These are phyloP conservation scores for Auanema freiburgensis DNA, from an alignment of 2,888 invertebrate genomes.

Conservation along the genomic window DNA sequence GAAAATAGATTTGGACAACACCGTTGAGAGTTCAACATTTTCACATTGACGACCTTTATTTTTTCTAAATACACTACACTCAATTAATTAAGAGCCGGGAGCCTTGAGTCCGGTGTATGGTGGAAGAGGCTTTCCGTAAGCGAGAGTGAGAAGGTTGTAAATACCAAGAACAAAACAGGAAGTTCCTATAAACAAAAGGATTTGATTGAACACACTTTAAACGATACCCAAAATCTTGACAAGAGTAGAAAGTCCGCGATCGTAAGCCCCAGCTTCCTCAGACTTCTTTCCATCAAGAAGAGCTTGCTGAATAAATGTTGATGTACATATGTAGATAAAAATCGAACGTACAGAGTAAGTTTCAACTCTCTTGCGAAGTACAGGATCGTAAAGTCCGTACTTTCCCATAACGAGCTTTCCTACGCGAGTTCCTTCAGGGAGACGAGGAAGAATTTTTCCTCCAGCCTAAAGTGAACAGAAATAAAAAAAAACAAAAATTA, in stretches of 20 bases:
- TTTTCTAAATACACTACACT: too few relatives aligned
- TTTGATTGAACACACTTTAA: too few relatives aligned
- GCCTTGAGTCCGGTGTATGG: constrained; percentile 54
- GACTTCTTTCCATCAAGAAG: constrained; percentile 60
- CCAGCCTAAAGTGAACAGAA: constrained; percentile 46
- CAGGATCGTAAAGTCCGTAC: constrained; percentile 61
- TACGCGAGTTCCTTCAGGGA: constrained; percentile 59
- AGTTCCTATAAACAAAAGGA: constrained; percentile 25
- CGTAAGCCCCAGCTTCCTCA: constrained; percentile 57
- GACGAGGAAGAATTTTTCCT: constrained; percentile 62
- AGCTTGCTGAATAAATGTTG: constrained; percentile 39
- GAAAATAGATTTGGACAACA: background rate
- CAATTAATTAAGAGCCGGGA: constrained; percentile 46
- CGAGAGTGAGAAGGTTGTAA: constrained; percentile 52
- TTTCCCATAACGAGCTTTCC: constrained; percentile 63
- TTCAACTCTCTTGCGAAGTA: constrained; percentile 54
- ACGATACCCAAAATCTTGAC: constrained; percentile 42
- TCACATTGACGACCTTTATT: background rate
- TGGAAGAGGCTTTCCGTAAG: constrained; percentile 52
- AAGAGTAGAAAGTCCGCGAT: constrained; percentile 40
- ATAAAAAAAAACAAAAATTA: background rate
- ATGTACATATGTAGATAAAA: background rate
- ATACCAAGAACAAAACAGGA: constrained; percentile 46
- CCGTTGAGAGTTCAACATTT: background rate
- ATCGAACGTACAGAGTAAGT: constrained; percentile 44